Evolutionary conservation across 2,888 invertebrate genomes (phyloP).

Genomic region (Adineta ricciae): DNA sequence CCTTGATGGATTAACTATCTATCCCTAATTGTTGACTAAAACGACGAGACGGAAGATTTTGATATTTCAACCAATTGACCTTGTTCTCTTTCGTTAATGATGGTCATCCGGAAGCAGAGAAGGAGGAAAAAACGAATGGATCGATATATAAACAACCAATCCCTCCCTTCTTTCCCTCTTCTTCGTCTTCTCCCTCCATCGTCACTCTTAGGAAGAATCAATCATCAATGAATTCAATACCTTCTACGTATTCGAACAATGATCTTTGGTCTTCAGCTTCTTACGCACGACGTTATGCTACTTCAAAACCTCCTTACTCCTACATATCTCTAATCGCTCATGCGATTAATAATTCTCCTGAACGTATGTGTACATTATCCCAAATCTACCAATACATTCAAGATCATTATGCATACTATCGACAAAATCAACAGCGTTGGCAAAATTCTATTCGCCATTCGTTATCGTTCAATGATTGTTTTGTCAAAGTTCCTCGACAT

Average conservation of each 20-base stretch:
- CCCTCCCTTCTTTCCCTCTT: neutral
- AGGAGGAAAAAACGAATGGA: neutral
- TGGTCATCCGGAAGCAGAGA: neutral
- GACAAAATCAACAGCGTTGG: slow-evolving; percentile 97
- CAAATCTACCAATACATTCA: slow-evolving; percentile 99
- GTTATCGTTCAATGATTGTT: slow-evolving; percentile 95
- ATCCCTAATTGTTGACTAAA: neutral
- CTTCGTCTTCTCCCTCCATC: neutral
- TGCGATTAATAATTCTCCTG: slow-evolving; percentile 92
- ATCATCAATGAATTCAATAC: neutral
- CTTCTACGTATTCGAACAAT: neutral
- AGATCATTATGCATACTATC: slow-evolving; percentile 94
- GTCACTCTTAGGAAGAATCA: neutral
- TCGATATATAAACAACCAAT: neutral
- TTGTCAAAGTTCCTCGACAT: slow-evolving; percentile 79
- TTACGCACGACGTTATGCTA: neutral
- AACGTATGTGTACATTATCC: slow-evolving; percentile 87
- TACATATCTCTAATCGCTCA: slow-evolving; percentile 88
- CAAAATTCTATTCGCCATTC: slow-evolving; percentile 97
- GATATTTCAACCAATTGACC: neutral
- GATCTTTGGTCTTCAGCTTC: neutral
- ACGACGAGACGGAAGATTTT: neutral
- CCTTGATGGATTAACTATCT: neutral
- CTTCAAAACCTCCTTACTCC: slow-evolving; percentile 11
- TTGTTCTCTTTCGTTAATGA: neutral